phyloP scores from a whole-genome alignment of 2,113 vertebrate genomes.

The Plectropomus leopardus region DNA sequence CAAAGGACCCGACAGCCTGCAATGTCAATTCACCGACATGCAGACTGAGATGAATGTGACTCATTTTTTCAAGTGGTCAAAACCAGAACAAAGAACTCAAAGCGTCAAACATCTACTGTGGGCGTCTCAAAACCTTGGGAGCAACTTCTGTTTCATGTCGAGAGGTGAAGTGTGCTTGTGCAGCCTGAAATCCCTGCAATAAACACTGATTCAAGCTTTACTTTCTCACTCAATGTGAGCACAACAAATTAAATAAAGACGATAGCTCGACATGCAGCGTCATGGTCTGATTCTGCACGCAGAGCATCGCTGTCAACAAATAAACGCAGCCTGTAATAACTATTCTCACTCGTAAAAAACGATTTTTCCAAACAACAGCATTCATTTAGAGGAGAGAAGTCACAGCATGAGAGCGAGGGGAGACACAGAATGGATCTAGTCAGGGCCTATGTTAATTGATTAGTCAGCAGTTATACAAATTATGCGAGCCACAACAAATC shows the following conservation, averaged over 20 bases:
- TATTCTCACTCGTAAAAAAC: not conserved
- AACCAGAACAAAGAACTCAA: not conserved
- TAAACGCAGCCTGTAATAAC: not conserved
- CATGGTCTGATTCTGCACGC: not conserved
- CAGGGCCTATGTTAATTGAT: constrained; percentile 73
- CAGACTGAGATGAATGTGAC: not conserved
- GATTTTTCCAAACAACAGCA: not conserved
- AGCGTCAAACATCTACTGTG: not conserved
- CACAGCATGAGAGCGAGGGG: constrained; percentile 34
- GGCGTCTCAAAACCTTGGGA: not conserved
- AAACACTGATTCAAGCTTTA: not conserved
- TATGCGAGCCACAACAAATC: constrained; percentile 46
- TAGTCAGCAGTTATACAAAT: constrained; percentile 73
- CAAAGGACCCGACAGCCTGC: not conserved
- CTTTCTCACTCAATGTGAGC: not conserved
- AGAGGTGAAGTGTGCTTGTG: not conserved
- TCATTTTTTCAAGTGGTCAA: not conserved
- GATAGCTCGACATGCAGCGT: not conserved
- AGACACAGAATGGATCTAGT: constrained; percentile 45
- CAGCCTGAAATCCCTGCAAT: too few relatives aligned
- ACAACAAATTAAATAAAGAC: not conserved
- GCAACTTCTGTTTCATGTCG: not conserved
- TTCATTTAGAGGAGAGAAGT: constrained; percentile 6
- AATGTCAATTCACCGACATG: not conserved
- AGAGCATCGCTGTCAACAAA: not conserved